These are phyloP conservation scores for Nerophis ophidion DNA, from an alignment of 2,113 vertebrate genomes.

Conservation along the genomic window DNA sequence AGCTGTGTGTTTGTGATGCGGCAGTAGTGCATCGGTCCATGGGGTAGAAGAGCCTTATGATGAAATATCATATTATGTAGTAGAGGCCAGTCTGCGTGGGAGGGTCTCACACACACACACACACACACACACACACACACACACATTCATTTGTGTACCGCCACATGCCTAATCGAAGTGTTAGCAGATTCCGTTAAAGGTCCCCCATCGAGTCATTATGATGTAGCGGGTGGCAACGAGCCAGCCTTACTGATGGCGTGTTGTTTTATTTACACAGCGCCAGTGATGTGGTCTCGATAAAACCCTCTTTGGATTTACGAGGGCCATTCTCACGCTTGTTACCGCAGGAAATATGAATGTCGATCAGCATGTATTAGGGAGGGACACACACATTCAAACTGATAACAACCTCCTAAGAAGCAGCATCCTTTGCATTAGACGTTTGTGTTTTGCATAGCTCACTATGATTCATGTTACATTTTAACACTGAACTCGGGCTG, in stretches of 20 bases:
- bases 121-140: not conserved
- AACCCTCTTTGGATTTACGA: conserved; percentile 66
- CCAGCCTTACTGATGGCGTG: conserved; percentile 58
- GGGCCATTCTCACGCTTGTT: conserved; percentile 67
- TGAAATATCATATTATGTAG: conserved; percentile 56
- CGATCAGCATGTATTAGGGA: conserved; percentile 56
- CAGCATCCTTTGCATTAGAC: too few species aligned
- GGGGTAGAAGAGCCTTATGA: conserved; percentile 27
- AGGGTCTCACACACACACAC: not conserved
- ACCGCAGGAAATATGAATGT: conserved; percentile 63
- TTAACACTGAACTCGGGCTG: too few species aligned
- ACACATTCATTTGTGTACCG: not conserved
- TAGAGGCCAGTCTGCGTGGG: conserved; percentile 35
- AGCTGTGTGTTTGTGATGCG: conserved; percentile 27
- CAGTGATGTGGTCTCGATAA: conserved; percentile 52
- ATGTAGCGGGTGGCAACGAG: conserved; percentile 41
- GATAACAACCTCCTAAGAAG: too few species aligned
- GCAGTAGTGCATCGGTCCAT: conserved; percentile 36
- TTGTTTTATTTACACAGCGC: conserved; percentile 71
- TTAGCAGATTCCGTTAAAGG: conserved; percentile 51
- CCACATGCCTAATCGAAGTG: conserved; percentile 50
- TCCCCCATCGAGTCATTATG: conserved; percentile 63
- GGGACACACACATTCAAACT: not conserved
- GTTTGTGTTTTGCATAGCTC: too few species aligned
- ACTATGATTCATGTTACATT: too few species aligned